Evolutionary conservation across 2,797 vertebrate genomes (phyloP).

Genomic region (Echeneis naucrates): DNA sequence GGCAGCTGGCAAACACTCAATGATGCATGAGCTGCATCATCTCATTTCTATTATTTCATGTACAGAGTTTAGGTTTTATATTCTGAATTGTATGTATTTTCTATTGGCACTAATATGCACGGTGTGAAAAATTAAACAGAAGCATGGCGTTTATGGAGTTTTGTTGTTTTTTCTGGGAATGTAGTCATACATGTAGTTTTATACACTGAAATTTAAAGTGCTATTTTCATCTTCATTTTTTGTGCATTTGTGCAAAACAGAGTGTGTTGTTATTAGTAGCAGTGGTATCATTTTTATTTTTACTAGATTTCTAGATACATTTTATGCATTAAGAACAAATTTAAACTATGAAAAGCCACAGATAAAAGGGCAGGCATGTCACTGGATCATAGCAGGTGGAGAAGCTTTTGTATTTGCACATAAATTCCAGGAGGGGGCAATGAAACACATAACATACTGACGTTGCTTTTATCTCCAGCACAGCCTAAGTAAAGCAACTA

Average conservation of each 20-base stretch:
- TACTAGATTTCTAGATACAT: too few relatives aligned
- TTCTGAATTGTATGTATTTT: conserved; percentile 28
- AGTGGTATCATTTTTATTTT: too few relatives aligned
- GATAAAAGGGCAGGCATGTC: not conserved
- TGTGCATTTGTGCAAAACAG: too few relatives aligned
- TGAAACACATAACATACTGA: conserved; percentile 4
- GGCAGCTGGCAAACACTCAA: conserved; percentile 37
- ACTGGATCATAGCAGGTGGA: too few relatives aligned
- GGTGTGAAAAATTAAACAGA: conserved; percentile 23
- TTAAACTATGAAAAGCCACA: not conserved
- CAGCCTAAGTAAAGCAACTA: conserved; percentile 27
- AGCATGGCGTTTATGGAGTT: too few relatives aligned
- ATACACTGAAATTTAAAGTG: not conserved
- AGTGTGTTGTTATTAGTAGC: too few relatives aligned
- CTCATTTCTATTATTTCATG: conserved; percentile 29
- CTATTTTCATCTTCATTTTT: not conserved
- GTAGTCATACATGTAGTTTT: too few relatives aligned
- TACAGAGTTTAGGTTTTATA: conserved; percentile 53
- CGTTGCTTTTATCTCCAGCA: not conserved
- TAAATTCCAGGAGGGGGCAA: conserved; percentile 59
- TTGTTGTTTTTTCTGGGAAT: conserved; percentile 18
- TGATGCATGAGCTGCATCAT: not conserved
- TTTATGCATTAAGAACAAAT: too few relatives aligned
- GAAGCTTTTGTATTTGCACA: conserved; percentile 14
- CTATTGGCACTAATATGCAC: conserved; percentile 22